Evolutionary conservation across 2,113 vertebrate species (phyloP), one percentile per base, ranked within the genome.

Genomic region (Pelecanoides urinatrix): DNA sequence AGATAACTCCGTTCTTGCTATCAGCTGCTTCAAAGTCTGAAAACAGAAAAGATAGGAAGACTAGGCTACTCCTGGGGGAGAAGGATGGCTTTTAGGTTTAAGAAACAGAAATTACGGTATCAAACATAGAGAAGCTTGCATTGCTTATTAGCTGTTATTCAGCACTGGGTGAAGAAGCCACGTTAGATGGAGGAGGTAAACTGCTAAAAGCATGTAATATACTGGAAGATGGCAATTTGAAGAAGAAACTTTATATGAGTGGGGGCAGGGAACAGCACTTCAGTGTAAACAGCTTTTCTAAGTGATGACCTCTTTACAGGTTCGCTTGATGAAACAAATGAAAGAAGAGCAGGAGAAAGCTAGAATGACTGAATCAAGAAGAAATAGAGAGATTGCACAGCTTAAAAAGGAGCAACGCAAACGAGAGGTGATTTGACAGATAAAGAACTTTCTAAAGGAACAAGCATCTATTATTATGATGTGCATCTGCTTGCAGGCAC

Each of bases 251-350:
- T 15, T 40, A 0, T 47, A 4, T 58, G 20, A 77, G 8, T 72
- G 29, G 13, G 19, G 61, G 4, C 50, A 79, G 73, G 52, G 58
- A 89, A 22, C 63, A 76, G 71, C 34, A 58, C 25, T 91, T 78
- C 10, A 23, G 7, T 38, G 18, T 78, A 62, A 65, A 21, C 20
- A 23, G 13, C 40, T 78, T 87, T 81, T 85, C 42, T 86, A 80
- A 96, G 26, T 88, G 62, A 32, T 79, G 49, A 11, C 36, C 26
- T 92, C 68, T 94, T 78, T 88, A 71, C 85, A 99, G 99, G 99
- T 99, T 97, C 98, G 97, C 22, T 97, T 99, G 91, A 99, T 99
- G 99, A 99, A 99, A 76, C 99, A 99, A 98, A 99, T 99, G 99
- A 99, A 99, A 95, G 99, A 99, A 95, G 99, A 99, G 71, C 99